Evolutionary conservation across 2,888 invertebrate species (phyloP), one percentile per base, ranked within the genome.

Genomic region (Cordilura impudica): DNA sequence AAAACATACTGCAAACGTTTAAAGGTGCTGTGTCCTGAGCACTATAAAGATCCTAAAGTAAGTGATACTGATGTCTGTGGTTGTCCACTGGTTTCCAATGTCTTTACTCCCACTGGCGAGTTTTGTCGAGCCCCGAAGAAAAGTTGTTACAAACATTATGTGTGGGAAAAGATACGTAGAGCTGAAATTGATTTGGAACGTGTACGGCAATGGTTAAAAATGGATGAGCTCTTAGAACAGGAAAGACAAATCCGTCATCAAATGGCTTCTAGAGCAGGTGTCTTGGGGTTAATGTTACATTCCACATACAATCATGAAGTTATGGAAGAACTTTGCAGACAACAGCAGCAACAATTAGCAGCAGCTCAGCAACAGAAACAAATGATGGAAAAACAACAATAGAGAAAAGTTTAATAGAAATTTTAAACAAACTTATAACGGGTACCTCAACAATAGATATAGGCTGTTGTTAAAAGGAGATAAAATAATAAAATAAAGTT

Each of bases 111-210:
- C 0, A 95, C 95, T 0, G 96, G 95, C 0, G 95, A 97, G 84
- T 96, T 97, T 90, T 99, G 99, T 88, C 85, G 89, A 0, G 94
- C 95, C 0, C 94, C 97, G 0, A 98, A 98, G 89, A 97, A 98
- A 89, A 94, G 93, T 81, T 99, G 98, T 87, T 93, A 95, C 65
- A 94, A 94, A 84, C 99, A 99, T 88, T 96, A 95, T 88, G 96
- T 96, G 83, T 99, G 98, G 98, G 98, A 98, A 90, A 98, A 98
- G 90, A 90, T 98, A 80, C 91, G 98, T 0, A 90, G 98, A 16
- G 98, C 98, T 0, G 97, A 98, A 91, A 96, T 98, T 53, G 98
- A 99, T 87, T 94, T 98, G 94, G 98, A 98, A 89, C 89, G 95
- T n/a, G 95, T 95, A 0, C 91, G 95, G 0, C 95, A 98, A 91